These are phyloP conservation scores for Eupithecia dodoneata DNA, from an alignment of 2,888 invertebrate species.

Conservation along the genomic window DNA sequence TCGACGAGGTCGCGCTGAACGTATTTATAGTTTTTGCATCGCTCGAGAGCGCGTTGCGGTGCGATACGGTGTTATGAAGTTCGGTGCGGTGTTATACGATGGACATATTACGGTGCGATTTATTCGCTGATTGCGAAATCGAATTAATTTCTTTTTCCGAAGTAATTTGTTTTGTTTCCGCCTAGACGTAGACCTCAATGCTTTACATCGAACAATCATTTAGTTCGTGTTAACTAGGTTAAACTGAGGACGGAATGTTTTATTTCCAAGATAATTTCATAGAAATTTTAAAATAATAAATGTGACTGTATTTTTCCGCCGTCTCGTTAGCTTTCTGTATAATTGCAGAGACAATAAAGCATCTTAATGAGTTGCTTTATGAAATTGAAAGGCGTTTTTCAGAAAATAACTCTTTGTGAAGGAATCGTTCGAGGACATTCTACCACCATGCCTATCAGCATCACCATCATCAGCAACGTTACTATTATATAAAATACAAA, in stretches of 20 bases:
- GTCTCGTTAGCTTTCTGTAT: slow-evolving; percentile 1
- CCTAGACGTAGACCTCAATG: neutral
- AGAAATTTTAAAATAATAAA: neutral
- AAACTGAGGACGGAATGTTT: neutral
- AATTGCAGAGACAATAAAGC: slow-evolving; percentile 6
- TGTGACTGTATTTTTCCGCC: neutral
- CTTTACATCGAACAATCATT: neutral
- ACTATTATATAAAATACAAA: neutral
- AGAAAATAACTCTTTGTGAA: neutral
- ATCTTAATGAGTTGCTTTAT: neutral
- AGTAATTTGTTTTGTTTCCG: too few species aligned
- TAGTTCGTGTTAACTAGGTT: neutral
- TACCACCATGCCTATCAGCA: neutral
- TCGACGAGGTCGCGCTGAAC: slow-evolving; percentile 2
- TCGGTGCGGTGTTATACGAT: neutral
- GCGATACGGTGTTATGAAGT: neutral
- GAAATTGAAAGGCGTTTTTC: neutral
- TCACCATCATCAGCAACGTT: neutral
- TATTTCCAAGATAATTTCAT: neutral
- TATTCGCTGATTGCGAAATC: neutral
- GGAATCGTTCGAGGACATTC: neutral
- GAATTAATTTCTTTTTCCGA: neutral
- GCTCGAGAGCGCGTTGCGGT: neutral
- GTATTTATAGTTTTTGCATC: neutral
- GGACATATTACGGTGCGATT: neutral